Evolutionary conservation across 2,113 vertebrate species (phyloP).

Genomic region (Jaculus jaculus): DNA sequence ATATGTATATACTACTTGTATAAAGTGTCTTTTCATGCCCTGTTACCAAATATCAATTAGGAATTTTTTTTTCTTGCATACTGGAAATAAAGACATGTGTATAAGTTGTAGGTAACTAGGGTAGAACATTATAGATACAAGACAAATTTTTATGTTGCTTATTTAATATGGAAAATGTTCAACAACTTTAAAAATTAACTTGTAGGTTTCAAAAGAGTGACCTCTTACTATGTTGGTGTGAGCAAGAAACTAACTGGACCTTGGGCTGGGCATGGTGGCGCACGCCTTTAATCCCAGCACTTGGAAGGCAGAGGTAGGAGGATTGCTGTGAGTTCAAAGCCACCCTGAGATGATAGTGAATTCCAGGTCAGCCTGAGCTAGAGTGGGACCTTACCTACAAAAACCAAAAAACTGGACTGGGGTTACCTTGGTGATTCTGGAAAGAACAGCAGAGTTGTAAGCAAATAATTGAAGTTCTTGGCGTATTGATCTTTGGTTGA

Average conservation of each 20-base stretch:
- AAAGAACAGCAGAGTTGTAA: slow-evolving; percentile 35
- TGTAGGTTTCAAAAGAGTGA: slow-evolving; percentile 68
- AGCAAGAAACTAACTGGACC: too few species aligned
- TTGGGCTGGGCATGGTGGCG: slow-evolving; percentile 59
- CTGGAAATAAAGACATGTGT: too few species aligned
- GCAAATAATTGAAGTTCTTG: slow-evolving; percentile 29
- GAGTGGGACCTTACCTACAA: too few species aligned
- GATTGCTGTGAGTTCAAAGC: too few species aligned
- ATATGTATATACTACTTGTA: slow-evolving; percentile 57
- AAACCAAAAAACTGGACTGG: slow-evolving; percentile 49
- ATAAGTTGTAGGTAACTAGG: too few species aligned
- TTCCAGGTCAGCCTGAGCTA: too few species aligned
- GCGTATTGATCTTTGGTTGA: slow-evolving; percentile 57
- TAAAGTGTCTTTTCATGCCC: slow-evolving; percentile 81
- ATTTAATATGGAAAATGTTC: slow-evolving; percentile 73
- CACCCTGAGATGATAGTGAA: too few species aligned
- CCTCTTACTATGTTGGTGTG: slow-evolving; percentile 71
- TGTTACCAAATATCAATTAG: slow-evolving; percentile 81
- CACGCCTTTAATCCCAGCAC: too few species aligned
- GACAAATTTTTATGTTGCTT: slow-evolving; percentile 72
- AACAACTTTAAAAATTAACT: slow-evolving; percentile 60
- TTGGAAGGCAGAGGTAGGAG: too few species aligned
- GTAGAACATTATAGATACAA: slow-evolving; percentile 74
- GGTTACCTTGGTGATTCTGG: slow-evolving; percentile 58
- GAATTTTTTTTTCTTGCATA: too few species aligned